Conservation (phyloP, 2,888 invertebrate genomes). For the Acleris cristana region DNA sequence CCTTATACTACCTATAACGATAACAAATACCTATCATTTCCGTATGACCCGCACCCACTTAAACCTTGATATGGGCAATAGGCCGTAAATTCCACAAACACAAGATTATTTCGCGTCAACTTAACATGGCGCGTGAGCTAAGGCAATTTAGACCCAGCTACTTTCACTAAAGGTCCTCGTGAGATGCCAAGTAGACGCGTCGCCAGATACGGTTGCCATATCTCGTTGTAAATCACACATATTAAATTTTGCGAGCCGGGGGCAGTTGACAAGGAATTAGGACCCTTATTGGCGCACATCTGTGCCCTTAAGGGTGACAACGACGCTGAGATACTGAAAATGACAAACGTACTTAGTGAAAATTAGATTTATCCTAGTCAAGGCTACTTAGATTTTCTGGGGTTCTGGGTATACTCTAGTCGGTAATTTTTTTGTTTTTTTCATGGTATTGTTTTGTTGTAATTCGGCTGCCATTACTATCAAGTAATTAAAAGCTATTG, state of each 20-base stretch:
- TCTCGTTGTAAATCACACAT: conserved; percentile 34
- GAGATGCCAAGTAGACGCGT: background rate
- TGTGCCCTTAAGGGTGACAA: conserved; percentile 21
- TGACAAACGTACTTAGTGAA: background rate
- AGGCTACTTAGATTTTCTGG: too few relatives aligned
- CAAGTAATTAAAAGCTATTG: too few relatives aligned
- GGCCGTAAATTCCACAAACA: conserved; percentile 31
- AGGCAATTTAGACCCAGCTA: conserved; percentile 5
- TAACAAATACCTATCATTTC: conserved; percentile 5
- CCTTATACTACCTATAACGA: conserved; percentile 7
- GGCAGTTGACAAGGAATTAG: conserved; percentile 37
- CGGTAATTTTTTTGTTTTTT: too few relatives aligned
- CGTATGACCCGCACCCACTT: conserved; percentile 16
- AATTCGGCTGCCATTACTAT: too few relatives aligned
- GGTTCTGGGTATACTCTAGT: too few relatives aligned
- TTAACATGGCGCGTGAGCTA: background rate
- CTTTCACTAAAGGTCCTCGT: conserved; percentile 2
- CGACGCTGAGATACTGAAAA: conserved; percentile 5
- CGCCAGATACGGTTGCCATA: conserved; percentile 12
- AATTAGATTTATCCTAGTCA: background rate
- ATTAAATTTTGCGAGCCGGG: conserved; percentile 34
- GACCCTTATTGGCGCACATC: conserved; percentile 29
- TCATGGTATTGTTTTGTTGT: too few relatives aligned
- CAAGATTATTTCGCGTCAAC: conserved; percentile 14
- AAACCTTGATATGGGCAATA: conserved; percentile 29